Evolutionary conservation across 2,888 invertebrate species (phyloP), one percentile per base, ranked within the genome.

Genomic region (Diaprepes abbreviatus): DNA sequence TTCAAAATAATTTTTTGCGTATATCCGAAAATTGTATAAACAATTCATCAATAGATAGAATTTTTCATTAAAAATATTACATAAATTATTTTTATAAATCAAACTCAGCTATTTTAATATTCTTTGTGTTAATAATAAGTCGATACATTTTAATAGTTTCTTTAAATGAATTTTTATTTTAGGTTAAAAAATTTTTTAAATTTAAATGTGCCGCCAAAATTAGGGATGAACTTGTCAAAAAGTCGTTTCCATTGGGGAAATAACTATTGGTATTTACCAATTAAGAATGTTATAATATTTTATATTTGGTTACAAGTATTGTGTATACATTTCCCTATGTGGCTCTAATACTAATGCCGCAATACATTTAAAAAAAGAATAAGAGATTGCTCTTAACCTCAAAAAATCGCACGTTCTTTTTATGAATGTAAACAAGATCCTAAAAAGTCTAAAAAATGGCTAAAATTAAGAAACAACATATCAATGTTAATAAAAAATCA

Each of bases 391-490:
- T 38, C 17, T 14, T 43, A 43, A 59, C 28, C 59, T 43, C 24
- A 40, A 12, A 59, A 33, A 21, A 21, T n/a, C 7, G n/a, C 43
- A 45, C 48, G 48, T 50, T 50, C 7, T 50, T 50, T 45, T 6
- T 21, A 10, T 3, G 28, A 14, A 50, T 24, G 28, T 50, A 59
- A 59, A 59, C 28, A 67, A 63, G 19, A 0, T 1, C 6, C 10
- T 10, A 9, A n/a, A 40, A 40, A 43, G 5, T 16, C n/a, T 36
- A n/a, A 35, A 28, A 65, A 60, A 73, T 72, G 72, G 66, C 31
- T 54, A 72, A 72, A 64, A 7, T 55, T 64, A 68, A 70, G 62
- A 64, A 36, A 21, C 58, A 55, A 35, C 12, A 50, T 21, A 19
- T 54, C 35, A 45, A 33, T 66, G 52, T 33, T 40, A 35, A 64